Evolutionary conservation across 2,888 invertebrate genomes (phyloP), one percentile per base, ranked within the genome.

Genomic region (Daptonema setosum): DNA sequence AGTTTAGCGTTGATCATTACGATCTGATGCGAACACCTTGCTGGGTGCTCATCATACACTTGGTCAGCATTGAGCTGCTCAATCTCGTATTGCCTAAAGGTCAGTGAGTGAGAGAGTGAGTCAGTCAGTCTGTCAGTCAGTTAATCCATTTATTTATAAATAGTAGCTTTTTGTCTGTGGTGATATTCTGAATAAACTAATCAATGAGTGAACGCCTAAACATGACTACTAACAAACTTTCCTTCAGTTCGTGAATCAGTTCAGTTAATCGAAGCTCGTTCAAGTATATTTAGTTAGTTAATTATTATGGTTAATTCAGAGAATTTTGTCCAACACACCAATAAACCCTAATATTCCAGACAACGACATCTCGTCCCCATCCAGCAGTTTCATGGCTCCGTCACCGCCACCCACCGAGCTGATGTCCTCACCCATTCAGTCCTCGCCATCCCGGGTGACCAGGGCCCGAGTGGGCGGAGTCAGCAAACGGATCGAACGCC

Each of bases 31-130:
- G 28, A 17, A 58, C 59, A 17, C 57, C 57, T 14, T 53, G 43
- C 28, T 61, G 60, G 58, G 28, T 61, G 3, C 50, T 60, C 17
- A 5, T 61, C 22, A 47, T 61, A 3, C 61, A 62, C 52, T 30
- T 61, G 29, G 58, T 61, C 3, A 56, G 58, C 45, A 53, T 61
- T 2, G 61, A 61, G 25, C 45, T 61, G 45, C 52, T 59, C 17
- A 59, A 57, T 26, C 20, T 59, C 20, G 57, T 58, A 20, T n/a
- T 58, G 43, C 57, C 57, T 2, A 57, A 57, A 55, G 59, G 59
- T 54, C 2, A n/a, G 24, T 52, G 35, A n/a, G n/a, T n/a, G n/a
- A n/a, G n/a, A n/a, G n/a, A n/a, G n/a, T n/a, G n/a, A n/a, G n/a
- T n/a, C n/a, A n/a, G 20, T 41, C 20, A 14, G 41, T 41, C 41